phyloP scores from a whole-genome alignment of 2,113 vertebrate genomes.

The Caracal caracal region DNA sequence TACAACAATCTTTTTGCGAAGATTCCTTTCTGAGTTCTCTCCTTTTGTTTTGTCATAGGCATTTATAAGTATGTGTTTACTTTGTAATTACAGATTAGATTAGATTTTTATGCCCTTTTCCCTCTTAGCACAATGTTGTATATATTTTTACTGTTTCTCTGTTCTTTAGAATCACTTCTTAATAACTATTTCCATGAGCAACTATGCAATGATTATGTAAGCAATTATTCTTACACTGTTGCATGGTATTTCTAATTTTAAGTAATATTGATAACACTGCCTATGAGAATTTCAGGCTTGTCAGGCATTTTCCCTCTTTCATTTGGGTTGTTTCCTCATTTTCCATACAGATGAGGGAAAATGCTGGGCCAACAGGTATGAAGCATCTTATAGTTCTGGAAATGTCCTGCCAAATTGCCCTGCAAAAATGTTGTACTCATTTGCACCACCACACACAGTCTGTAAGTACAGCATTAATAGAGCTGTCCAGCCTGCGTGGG shows the following conservation, averaged over 20 bases:
- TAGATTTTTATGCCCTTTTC: neutral
- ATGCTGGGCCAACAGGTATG: neutral
- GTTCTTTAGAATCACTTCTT: conserved; percentile 2
- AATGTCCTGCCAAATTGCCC: neutral
- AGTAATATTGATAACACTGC: neutral
- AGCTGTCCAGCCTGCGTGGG: neutral
- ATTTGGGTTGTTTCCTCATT: conserved; percentile 43
- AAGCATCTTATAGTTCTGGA: neutral
- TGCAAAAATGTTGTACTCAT: neutral
- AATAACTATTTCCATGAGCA: conserved; percentile 22
- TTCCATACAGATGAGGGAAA: neutral
- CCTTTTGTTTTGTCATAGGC: neutral
- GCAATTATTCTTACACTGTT: neutral
- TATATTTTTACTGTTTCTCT: neutral
- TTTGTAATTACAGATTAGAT: neutral
- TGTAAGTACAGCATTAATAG: neutral
- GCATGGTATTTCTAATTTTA: neutral
- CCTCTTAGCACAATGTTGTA: neutral
- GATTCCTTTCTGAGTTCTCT: neutral
- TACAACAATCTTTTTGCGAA: neutral
- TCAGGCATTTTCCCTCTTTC: neutral
- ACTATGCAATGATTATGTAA: neutral
- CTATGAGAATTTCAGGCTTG: neutral
- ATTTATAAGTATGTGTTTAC: neutral
- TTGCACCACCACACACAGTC: neutral